Percentiles rank a stretch among this genome's conserved stretches.
phyloP scores from a whole-genome alignment of 2,797 vertebrate genomes.

The Spatula clypeata region DNA sequence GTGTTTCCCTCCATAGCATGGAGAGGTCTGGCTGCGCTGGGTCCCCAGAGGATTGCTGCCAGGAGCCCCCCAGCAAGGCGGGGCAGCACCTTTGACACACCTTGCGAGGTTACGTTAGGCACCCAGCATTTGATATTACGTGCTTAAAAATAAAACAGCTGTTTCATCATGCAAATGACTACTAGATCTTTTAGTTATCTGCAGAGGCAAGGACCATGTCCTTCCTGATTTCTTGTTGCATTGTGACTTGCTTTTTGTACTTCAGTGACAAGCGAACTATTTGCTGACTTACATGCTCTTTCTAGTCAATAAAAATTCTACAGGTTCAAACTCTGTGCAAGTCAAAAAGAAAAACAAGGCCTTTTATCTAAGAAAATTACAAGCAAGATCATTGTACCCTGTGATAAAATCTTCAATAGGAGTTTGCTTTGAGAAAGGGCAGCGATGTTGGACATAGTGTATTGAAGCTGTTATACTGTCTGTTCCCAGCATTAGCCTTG shows the following conservation, averaged over 20 bases:
- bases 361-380: not conserved
- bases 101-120: not conserved
- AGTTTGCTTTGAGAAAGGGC: not conserved
- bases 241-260: not conserved
- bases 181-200: not conserved
- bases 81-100: not conserved
- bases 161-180: not conserved
- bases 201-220: not conserved
- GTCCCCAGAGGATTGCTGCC: not conserved
- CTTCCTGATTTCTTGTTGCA: not conserved
- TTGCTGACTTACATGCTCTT: not conserved
- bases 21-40: not conserved
- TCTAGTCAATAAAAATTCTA: conserved; percentile 22
- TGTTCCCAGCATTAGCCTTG: not conserved
- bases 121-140: not conserved
- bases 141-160: not conserved
- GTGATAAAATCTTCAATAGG: not conserved
- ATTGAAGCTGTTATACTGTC: not conserved
- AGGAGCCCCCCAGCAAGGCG: not conserved
- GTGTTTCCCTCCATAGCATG: not conserved
- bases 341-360: not conserved
- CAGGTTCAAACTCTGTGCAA: conserved; percentile 7
- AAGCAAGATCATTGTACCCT: not conserved
- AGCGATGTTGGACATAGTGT: not conserved
- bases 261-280: not conserved